phyloP scores from a whole-genome alignment of 2,797 vertebrate genomes.

The Pseudomugil gertrudae region DNA sequence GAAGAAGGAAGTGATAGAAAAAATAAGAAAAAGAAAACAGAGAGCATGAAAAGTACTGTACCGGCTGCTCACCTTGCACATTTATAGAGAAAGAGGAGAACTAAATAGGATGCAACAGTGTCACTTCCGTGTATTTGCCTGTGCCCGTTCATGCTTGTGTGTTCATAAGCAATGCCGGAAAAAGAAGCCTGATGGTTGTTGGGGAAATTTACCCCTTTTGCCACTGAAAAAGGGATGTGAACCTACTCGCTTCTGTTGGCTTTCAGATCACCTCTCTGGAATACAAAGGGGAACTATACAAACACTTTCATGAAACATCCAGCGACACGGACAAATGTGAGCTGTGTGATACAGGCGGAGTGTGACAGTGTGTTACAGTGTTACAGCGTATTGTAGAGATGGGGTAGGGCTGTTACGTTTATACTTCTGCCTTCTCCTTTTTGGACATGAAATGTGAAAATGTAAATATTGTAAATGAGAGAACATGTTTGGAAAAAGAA shows the following conservation, averaged over 20 bases:
- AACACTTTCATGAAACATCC: conserved; percentile 33
- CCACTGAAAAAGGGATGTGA: conserved; percentile 74
- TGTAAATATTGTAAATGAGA: too few relatives aligned
- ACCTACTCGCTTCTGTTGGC: conserved; percentile 73
- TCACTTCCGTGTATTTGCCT: conserved; percentile 28
- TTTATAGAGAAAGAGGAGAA: conserved; percentile 43
- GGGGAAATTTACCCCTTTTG: conserved; percentile 53
- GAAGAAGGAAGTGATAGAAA: conserved; percentile 16
- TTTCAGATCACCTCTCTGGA: conserved; percentile 33
- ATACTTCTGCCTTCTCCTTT: too few relatives aligned
- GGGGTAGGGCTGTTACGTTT: too few relatives aligned
- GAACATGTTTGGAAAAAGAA: too few relatives aligned
- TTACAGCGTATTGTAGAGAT: too few relatives aligned
- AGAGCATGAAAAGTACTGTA: conserved; percentile 50
- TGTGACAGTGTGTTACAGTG: too few relatives aligned
- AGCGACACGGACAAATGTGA: conserved; percentile 18
- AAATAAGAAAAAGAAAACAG: not conserved
- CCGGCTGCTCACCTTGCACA: conserved; percentile 33
- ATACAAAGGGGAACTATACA: conserved; percentile 55
- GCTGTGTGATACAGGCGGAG: too few relatives aligned
- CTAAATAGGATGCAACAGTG: conserved; percentile 52
- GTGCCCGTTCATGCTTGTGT: not conserved
- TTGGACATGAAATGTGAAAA: too few relatives aligned
- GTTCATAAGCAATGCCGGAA: not conserved
- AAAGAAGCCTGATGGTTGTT: conserved; percentile 4